phyloP scores from a whole-genome alignment of 1,140 invertebrate species.

The Polypedilum vanderplanki region DNA sequence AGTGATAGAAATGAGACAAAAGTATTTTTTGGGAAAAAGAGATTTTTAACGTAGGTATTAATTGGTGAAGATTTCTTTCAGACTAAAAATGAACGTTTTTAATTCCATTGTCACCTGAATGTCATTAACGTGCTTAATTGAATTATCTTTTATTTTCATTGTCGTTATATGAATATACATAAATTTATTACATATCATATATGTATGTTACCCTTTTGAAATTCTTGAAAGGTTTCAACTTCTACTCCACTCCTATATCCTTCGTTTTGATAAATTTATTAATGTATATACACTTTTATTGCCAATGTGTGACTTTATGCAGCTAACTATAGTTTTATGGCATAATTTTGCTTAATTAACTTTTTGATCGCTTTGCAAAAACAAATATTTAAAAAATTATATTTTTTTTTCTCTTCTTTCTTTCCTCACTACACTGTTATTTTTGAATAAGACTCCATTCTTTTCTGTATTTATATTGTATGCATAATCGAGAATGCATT shows the following conservation, averaged over 20 bases:
- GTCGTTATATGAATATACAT: too few species aligned
- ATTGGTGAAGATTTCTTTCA: neutral
- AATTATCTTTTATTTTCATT: too few species aligned
- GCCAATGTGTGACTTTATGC: slow-evolving; percentile 3
- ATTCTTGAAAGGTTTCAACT: neutral
- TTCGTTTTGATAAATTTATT: neutral
- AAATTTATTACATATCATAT: too few species aligned
- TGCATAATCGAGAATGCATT: neutral
- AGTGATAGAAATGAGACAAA: neutral
- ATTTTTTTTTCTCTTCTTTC: neutral
- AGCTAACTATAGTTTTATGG: slow-evolving; percentile 11
- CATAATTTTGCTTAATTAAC: neutral
- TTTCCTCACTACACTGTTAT: neutral
- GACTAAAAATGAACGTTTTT: neutral
- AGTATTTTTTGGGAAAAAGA: neutral
- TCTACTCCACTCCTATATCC: neutral
- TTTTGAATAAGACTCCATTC: neutral
- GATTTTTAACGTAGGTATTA: neutral
- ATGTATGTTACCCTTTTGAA: slow-evolving; percentile 8
- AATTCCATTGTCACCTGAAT: neutral
- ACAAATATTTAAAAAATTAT: neutral
- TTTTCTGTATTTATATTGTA: neutral
- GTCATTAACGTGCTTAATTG: too few species aligned
- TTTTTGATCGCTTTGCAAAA: neutral
- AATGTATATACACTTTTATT: neutral